These are phyloP conservation scores for Triplophysa bombifrons DNA, from an alignment of 2,797 vertebrate genomes.

Conservation along the genomic window DNA sequence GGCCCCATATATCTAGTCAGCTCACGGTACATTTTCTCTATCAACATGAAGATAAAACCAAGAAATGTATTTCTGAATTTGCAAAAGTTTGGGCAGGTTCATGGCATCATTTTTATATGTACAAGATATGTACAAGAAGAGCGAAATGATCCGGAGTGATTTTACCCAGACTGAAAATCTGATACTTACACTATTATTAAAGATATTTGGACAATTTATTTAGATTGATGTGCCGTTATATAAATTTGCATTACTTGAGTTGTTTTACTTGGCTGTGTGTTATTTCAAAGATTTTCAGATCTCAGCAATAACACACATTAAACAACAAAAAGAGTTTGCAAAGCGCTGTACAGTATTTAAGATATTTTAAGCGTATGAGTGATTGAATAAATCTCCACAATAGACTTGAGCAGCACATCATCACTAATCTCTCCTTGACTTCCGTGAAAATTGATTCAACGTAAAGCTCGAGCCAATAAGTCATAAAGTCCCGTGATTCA, in stretches of 20 bases:
- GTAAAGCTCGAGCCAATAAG: constrained; percentile 47
- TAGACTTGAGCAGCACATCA: constrained; percentile 41
- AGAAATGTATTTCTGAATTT: too few relatives aligned
- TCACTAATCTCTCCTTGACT: constrained; percentile 41
- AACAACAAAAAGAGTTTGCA: neutral
- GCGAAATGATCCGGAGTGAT: too few relatives aligned
- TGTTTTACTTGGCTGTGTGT: neutral
- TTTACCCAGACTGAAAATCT: too few relatives aligned
- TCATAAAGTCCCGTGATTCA: constrained; percentile 48
- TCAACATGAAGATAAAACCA: neutral
- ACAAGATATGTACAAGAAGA: too few relatives aligned
- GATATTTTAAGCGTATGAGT: constrained; percentile 33
- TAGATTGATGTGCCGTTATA: too few relatives aligned
- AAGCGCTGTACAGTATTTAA: constrained; percentile 19
- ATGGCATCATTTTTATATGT: too few relatives aligned
- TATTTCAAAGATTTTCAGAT: neutral
- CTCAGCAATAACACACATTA: neutral
- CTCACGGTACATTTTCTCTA: neutral
- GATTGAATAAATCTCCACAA: constrained; percentile 42
- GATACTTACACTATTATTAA: too few relatives aligned
- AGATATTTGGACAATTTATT: too few relatives aligned
- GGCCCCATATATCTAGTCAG: neutral
- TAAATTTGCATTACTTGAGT: too few relatives aligned
- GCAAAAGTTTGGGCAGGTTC: too few relatives aligned
- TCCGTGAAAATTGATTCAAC: constrained; percentile 50